A percentile compares a stretch with the other conserved stretches of the same genome.
Evolutionary conservation across 2,113 vertebrate genomes (phyloP).

Genomic region (Antechinus flavipes): DNA sequence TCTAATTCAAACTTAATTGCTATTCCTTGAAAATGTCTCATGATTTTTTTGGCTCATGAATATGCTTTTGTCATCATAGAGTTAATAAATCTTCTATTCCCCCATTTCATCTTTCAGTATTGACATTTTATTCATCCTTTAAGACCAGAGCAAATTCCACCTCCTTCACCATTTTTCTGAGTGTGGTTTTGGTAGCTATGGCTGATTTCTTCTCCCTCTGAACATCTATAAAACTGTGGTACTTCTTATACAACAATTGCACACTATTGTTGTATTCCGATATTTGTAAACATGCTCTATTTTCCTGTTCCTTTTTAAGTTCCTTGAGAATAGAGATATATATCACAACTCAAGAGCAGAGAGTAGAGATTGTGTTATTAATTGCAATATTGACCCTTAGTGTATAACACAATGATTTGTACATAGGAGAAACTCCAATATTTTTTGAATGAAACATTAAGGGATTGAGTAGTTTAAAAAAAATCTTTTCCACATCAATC

Average conservation of each 20-base stretch:
- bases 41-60: background rate
- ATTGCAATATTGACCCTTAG: background rate
- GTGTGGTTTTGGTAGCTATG: background rate
- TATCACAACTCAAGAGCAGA: background rate
- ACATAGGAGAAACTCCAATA: background rate
- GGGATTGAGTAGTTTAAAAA: background rate
- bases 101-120: background rate
- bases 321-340: background rate
- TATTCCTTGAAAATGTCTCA: background rate
- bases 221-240: background rate
- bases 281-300: background rate
- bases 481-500: background rate
- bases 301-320: background rate
- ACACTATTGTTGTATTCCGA: background rate
- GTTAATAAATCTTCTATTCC: background rate
- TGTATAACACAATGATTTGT: background rate
- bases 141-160: background rate
- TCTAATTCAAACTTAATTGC: background rate
- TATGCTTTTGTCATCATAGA: background rate
- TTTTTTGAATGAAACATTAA: background rate
- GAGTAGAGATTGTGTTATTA: background rate
- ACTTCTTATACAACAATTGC: background rate
- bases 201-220: background rate
- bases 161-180: background rate
- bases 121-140: background rate